Conservation (phyloP, 2,113 vertebrate genomes). For the Poeciliopsis prolifica region DNA sequence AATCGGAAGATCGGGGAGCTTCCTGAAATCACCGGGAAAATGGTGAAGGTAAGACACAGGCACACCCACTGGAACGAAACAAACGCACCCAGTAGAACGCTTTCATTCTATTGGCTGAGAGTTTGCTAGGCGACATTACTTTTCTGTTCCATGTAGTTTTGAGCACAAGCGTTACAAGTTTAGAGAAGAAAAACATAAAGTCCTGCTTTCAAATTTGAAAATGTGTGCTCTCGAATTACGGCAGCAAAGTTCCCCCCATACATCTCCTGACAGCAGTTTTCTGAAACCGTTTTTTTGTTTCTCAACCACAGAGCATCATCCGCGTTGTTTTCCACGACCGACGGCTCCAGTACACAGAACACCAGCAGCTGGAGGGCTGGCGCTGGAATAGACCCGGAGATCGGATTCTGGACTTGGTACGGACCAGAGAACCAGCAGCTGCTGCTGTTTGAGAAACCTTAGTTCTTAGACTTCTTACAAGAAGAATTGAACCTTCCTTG, state of each 20-base stretch:
- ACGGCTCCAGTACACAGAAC: slow-evolving; percentile 95
- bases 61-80: no score
- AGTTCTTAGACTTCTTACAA: neutral
- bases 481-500: slow-evolving; percentile 25
- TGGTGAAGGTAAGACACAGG: slow-evolving; percentile 89
- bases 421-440: slow-evolving; percentile 5
- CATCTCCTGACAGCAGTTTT: neutral
- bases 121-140: no score
- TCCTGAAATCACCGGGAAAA: slow-evolving; percentile 93
- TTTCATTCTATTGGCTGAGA: no score
- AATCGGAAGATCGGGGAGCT: slow-evolving; percentile 96
- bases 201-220: no score
- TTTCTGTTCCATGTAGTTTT: no score
- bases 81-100: no score
- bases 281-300: neutral
- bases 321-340: slow-evolving; percentile 97
- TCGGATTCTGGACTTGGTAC: slow-evolving; percentile 94
- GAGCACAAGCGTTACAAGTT: no score
- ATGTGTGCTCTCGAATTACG: no score
- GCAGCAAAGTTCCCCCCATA: neutral
- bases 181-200: no score
- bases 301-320: slow-evolving; percentile 88
- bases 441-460: neutral
- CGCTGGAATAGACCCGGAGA: slow-evolving; percentile 96
- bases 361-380: slow-evolving; percentile 98